Evolutionary conservation across 2,113 vertebrate genomes (phyloP).

Genomic region (Danionella cerebrum): DNA sequence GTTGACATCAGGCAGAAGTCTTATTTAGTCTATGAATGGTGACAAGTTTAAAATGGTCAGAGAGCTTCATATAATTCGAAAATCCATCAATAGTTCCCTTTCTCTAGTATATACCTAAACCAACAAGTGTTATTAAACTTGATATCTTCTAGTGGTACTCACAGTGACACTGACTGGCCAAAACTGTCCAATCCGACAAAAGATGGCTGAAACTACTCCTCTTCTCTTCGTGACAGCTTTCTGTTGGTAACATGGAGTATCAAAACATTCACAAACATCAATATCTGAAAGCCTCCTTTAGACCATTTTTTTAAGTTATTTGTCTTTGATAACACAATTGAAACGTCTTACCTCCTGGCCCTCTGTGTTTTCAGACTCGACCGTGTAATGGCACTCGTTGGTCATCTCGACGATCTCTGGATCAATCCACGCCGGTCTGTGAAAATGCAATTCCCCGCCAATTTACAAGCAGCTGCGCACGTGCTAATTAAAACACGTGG

Average conservation of each 20-base stretch:
- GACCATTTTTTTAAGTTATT: too few relatives aligned
- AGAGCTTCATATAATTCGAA: too few relatives aligned
- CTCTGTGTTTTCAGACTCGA: conserved; percentile 19
- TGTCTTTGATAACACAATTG: neutral
- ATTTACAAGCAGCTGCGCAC: conserved; percentile 20
- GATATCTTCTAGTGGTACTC: conserved; percentile 21
- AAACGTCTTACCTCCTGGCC: conserved; percentile 20
- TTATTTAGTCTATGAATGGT: too few relatives aligned
- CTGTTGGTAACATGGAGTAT: conserved; percentile 30
- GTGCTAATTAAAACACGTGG: conserved; percentile 43
- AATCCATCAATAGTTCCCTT: too few relatives aligned
- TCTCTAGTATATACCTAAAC: too few relatives aligned
- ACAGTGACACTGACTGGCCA: conserved; percentile 64
- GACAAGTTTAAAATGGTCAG: too few relatives aligned
- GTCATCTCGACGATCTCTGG: conserved; percentile 41
- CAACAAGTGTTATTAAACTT: too few relatives aligned
- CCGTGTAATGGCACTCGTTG: conserved; percentile 1
- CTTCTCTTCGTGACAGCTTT: conserved; percentile 36
- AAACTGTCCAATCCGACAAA: conserved; percentile 49
- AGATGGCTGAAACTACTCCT: conserved; percentile 39
- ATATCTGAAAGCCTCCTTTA: too few relatives aligned
- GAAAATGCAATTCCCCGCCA: conserved; percentile 44
- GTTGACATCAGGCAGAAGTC: too few relatives aligned
- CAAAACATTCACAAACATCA: too few relatives aligned
- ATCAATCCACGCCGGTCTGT: neutral